phyloP scores from a whole-genome alignment of 1,140 invertebrate genomes.

The Achatina immaculata region DNA sequence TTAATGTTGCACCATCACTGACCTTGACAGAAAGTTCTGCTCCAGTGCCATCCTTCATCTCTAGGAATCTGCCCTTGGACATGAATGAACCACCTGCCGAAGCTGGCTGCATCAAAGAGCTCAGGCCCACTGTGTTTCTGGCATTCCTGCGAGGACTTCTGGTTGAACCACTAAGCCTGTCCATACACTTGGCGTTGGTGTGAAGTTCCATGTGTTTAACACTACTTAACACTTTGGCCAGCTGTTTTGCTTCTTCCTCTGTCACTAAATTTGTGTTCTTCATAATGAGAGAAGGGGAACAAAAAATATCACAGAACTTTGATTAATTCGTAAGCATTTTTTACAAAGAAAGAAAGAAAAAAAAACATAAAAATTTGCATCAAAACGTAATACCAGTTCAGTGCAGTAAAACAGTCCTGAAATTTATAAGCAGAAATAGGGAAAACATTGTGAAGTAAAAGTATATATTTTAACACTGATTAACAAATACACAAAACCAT shows the following conservation, averaged over 20 bases:
- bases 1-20: neutral
- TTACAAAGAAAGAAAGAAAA: neutral
- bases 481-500: too few species aligned
- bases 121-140: neutral
- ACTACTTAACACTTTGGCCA: conserved; percentile 60
- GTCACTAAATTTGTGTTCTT: conserved; percentile 48
- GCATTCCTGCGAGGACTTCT: neutral
- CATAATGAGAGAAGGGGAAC: too few species aligned
- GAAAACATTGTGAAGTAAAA: too few species aligned
- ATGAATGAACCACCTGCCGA: conserved; percentile 37
- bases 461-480: too few species aligned
- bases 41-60: conserved; percentile 31
- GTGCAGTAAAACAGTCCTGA: too few species aligned
- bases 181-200: conserved; percentile 24
- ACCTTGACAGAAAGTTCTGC: neutral
- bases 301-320: neutral
- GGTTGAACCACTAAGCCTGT: neutral
- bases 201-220: conserved; percentile 64
- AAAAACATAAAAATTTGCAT: neutral
- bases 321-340: neutral
- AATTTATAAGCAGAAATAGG: too few species aligned
- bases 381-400: too few species aligned
- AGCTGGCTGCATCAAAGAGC: conserved; percentile 26
- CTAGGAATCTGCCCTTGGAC: conserved; percentile 42
- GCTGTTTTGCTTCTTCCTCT: conserved; percentile 56